Conservation (phyloP, 2,888 invertebrate species). For the Agapostemon virescens region DNA sequence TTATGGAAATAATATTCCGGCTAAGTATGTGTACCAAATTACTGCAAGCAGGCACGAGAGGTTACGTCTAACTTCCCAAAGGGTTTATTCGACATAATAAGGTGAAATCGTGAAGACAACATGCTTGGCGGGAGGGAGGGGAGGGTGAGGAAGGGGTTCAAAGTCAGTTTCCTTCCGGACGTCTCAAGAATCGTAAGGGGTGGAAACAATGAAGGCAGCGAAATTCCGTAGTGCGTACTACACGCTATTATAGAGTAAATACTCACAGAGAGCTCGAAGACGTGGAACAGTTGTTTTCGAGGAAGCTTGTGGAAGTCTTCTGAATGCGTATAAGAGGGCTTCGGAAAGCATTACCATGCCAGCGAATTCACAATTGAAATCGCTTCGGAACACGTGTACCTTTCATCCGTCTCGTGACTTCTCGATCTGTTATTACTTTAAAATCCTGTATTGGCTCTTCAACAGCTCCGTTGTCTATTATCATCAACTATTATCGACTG, state of each 20-base stretch:
- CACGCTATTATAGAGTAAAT: conserved; percentile 66
- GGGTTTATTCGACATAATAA: conserved; percentile 47
- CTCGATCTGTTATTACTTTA: neutral
- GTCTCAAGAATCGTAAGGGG: conserved; percentile 26
- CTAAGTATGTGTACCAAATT: conserved; percentile 34
- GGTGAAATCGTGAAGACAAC: conserved; percentile 43
- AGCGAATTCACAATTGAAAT: conserved; percentile 29
- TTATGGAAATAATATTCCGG: conserved; percentile 32
- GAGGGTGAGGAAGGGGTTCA: neutral
- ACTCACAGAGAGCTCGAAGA: conserved; percentile 55
- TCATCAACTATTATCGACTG: no score
- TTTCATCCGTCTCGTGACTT: neutral
- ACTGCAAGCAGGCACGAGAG: conserved; percentile 4
- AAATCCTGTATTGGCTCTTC: neutral
- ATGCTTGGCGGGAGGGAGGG: neutral
- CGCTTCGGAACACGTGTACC: conserved; percentile 37
- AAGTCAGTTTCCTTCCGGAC: conserved; percentile 52
- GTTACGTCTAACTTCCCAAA: conserved; percentile 33
- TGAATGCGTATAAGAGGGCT: conserved; percentile 52
- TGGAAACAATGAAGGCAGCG: conserved; percentile 48
- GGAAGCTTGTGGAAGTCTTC: conserved; percentile 58
- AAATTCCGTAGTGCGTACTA: conserved; percentile 60
- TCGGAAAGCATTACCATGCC: conserved; percentile 24
- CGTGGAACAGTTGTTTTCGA: conserved; percentile 43
- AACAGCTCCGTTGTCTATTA: neutral